Base-by-base conservation (phyloP, 2,113 vertebrate genomes). In the Theristicus caerulescens region DNA sequence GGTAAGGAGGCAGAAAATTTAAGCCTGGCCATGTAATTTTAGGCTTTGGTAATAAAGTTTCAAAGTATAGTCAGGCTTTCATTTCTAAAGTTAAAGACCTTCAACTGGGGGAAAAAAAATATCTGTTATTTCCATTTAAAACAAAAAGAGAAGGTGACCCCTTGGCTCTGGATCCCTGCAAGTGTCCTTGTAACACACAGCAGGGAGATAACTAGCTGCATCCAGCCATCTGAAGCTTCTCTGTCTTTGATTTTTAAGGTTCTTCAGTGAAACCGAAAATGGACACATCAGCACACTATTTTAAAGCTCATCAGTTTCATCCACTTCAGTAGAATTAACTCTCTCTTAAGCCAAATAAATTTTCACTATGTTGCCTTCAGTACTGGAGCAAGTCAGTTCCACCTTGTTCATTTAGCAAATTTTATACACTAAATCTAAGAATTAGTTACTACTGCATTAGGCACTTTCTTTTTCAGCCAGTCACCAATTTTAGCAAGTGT, bases 21-120 rank as follows among this genome's bases (percentile, higher is more conserved):
- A 93, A 66, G 2, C 26, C 25, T 65, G 25, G 8, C 4, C 8
- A 14, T 15, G 12, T 16, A 55, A 47, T 72, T 91, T 79, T 76
- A 67, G 20, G 2, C 7, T 85, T 67, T 71, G 25, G 1, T 12
- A 82, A 47, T 27, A 42, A 84, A 55, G 8, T 79, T 85, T 76
- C 9, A 16, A 86, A 54, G 4, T 36, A 32, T 26, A 55, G 9
- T 46, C 32, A 74, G 8, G 7, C 2, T 59, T 86, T 47, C 10
- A 34, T 38, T 82, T 67, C 26, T 59, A 22, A 79, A 36, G 62
- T 82, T 16, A 66, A 74, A 66, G 22, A 38, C 11, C 5, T 54
- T 4, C 18, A 34, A 13, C 13, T 12, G 2, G 6, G 22, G 40
- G 7, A 2, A 5, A 26, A 14, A 13, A 34, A n/a, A 12, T 15